Percentiles rank a stretch among this genome's conserved stretches.
These are phyloP conservation scores for Catharus ustulatus DNA, from an alignment of 2,797 vertebrate genomes.

Conservation along the genomic window DNA sequence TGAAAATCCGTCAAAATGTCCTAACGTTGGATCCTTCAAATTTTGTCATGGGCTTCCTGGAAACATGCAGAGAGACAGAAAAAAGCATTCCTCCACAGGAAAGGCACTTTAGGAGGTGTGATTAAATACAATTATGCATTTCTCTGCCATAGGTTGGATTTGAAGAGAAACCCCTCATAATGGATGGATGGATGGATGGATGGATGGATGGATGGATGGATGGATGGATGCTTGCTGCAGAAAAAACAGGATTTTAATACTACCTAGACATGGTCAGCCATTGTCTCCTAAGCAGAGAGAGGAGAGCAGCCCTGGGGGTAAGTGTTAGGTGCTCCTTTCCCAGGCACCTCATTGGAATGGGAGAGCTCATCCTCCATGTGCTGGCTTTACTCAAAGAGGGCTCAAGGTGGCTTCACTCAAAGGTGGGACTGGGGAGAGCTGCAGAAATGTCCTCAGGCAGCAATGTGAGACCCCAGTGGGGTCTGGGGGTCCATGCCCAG, in stretches of 20 bases:
- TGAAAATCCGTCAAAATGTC: not conserved
- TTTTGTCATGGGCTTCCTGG: not conserved
- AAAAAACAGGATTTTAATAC: not conserved
- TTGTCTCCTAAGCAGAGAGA: not conserved
- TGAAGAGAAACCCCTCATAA: not conserved
- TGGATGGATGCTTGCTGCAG: not conserved
- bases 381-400: conserved; percentile 45
- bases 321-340: not conserved
- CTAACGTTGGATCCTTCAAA: not conserved
- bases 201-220: not conserved
- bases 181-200: not conserved
- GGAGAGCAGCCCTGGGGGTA: not conserved
- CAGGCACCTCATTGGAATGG: not conserved
- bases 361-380: not conserved
- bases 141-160: not conserved
- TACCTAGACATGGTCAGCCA: not conserved
- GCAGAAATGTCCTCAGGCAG: not conserved
- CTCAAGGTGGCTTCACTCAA: not conserved
- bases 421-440: not conserved
- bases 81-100: not conserved
- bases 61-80: not conserved
- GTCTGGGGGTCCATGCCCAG: not conserved
- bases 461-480: not conserved
- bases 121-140: not conserved
- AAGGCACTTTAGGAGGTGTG: not conserved